Conservation (phyloP, 2,888 invertebrate genomes). For the Panzeria rudis region DNA sequence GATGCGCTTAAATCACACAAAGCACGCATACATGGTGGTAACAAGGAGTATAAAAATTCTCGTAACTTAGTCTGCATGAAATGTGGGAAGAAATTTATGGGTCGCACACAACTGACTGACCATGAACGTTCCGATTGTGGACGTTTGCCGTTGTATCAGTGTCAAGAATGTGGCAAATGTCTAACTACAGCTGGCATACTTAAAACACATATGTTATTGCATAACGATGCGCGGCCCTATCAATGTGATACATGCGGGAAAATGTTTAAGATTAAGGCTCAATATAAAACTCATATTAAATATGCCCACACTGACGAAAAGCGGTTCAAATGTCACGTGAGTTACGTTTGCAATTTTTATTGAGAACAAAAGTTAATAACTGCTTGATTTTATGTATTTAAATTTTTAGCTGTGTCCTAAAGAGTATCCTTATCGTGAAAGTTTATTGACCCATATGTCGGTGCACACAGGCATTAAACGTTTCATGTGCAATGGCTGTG, state of each 20-base stretch:
- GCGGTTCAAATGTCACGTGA: conserved; percentile 84
- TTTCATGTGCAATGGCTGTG: conserved; percentile 84
- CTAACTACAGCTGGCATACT: conserved; percentile 83
- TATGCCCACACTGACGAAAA: conserved; percentile 84
- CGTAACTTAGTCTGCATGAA: conserved; percentile 82
- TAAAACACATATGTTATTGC: conserved; percentile 84
- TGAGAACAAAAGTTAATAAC: conserved; percentile 25
- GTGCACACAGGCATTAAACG: conserved; percentile 85
- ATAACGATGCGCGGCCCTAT: conserved; percentile 82
- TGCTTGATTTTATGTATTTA: not conserved
- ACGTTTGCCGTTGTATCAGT: conserved; percentile 81
- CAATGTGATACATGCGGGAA: conserved; percentile 82
- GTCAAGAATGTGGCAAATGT: conserved; percentile 83
- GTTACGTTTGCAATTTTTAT: conserved; percentile 60
- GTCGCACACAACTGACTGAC: conserved; percentile 82
- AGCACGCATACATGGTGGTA: conserved; percentile 78
- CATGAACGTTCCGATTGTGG: conserved; percentile 84
- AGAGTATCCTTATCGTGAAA: conserved; percentile 84
- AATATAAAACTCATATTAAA: conserved; percentile 82
- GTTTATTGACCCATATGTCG: conserved; percentile 84
- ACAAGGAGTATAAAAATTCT: conserved; percentile 74
- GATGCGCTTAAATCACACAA: conserved; percentile 83
- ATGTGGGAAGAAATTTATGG: conserved; percentile 82
- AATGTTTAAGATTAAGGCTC: conserved; percentile 82
- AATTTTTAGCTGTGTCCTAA: conserved; percentile 81